These are phyloP conservation scores for Ephialtes manifestator DNA, from an alignment of 2,888 invertebrate species.

Conservation along the genomic window DNA sequence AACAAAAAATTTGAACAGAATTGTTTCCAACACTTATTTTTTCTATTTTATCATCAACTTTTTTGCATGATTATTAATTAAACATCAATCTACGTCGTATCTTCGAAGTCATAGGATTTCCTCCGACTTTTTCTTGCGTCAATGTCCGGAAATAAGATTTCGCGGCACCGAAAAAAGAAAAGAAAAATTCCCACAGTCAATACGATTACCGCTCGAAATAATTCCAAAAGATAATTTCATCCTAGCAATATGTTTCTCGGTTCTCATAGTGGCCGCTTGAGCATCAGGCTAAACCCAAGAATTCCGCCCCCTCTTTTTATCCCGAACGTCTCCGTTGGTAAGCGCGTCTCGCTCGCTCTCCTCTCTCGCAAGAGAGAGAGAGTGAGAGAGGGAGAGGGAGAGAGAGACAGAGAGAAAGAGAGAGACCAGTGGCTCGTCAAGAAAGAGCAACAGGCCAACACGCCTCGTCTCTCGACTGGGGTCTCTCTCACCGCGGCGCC, in stretches of 20 bases:
- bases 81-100: no score
- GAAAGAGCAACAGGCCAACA: constrained; percentile 79
- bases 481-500: constrained; percentile 57
- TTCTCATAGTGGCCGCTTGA: constrained; percentile 39
- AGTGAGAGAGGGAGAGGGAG: neutral
- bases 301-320: constrained; percentile 51
- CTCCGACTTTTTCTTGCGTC: no score
- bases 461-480: constrained; percentile 71
- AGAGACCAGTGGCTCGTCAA: constrained; percentile 74
- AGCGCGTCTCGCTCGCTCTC: constrained; percentile 29
- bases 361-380: neutral
- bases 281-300: constrained; percentile 62
- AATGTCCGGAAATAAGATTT: no score
- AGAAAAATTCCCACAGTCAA: neutral
- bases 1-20: no score
- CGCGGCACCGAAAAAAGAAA: neutral
- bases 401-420: neutral
- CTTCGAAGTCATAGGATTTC: no score
- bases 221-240: constrained; percentile 29
- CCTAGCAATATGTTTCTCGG: constrained; percentile 13
- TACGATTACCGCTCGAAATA: constrained; percentile 18
- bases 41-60: no score
- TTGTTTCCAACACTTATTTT: no score
- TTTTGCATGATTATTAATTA: no score
- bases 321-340: constrained; percentile 51